Evolutionary conservation across 2,888 invertebrate genomes (phyloP).

Genomic region (Colletes collaris): DNA sequence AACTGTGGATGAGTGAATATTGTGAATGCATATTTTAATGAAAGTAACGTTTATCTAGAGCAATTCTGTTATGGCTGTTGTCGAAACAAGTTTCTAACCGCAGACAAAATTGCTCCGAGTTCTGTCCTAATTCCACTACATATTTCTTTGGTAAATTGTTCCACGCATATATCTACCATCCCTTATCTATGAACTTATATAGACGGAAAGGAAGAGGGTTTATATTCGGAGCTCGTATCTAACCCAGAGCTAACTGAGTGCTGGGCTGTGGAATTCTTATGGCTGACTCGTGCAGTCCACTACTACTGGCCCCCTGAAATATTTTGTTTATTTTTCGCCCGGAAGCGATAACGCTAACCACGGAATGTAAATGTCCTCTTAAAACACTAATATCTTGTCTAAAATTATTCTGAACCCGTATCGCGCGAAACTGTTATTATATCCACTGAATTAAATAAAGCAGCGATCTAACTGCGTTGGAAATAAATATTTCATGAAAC

Average conservation of each 20-base stretch:
- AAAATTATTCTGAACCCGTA: background rate
- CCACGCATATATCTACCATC: constrained; percentile 15
- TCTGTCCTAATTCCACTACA: background rate
- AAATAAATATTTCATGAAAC: background rate
- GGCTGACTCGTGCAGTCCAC: constrained; percentile 49
- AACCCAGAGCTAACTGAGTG: constrained; percentile 24
- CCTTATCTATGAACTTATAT: constrained; percentile 38
- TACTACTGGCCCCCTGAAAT: constrained; percentile 33
- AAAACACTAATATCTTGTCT: background rate
- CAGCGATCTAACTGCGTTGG: background rate
- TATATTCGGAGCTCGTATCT: constrained; percentile 31
- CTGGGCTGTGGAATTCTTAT: constrained; percentile 47
- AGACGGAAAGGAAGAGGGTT: constrained; percentile 21
- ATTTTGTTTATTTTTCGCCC: constrained; percentile 22
- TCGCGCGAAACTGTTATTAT: background rate
- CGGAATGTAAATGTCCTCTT: constrained; percentile 1
- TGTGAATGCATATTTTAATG: no score
- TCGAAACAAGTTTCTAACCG: no score
- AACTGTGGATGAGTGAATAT: no score
- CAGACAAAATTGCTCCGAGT: no score
- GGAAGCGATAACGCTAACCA: constrained; percentile 19
- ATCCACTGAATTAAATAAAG: background rate
- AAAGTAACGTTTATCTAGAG: no score
- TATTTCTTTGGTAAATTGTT: constrained; percentile 3
- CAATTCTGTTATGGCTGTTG: no score